Evolutionary conservation across 1,140 invertebrate species (phyloP).

Genomic region (Zaprionus kolodkinae): DNA sequence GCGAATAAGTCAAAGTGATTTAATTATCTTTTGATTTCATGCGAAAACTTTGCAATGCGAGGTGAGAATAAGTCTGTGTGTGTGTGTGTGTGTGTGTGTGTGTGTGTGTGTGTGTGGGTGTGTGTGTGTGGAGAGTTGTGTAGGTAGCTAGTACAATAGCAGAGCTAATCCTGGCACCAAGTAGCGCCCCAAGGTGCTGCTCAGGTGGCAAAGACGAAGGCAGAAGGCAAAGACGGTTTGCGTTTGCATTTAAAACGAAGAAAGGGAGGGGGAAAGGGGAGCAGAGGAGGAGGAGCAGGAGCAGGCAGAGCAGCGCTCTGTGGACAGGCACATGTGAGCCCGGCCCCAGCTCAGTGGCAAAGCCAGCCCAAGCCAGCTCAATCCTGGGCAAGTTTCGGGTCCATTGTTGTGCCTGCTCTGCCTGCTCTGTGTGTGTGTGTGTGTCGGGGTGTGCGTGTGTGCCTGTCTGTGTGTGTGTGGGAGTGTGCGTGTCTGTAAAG

Average conservation of each 20-base stretch:
- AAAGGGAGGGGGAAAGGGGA: neutral
- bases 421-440: neutral
- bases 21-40: slow-evolving; percentile 73
- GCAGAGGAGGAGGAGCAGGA: too few species aligned
- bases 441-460: neutral
- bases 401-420: slow-evolving; percentile 1
- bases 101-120: neutral
- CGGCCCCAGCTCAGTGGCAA: neutral
- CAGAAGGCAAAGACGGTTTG: slow-evolving; percentile 1
- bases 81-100: neutral
- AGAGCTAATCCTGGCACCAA: slow-evolving; percentile 40
- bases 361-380: neutral
- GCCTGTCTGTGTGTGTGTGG: neutral
- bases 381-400: neutral
- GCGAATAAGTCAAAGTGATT: slow-evolving; percentile 47
- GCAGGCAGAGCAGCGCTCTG: too few species aligned
- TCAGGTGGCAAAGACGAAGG: slow-evolving; percentile 11
- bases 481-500: slow-evolving; percentile 61
- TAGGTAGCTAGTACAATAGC: neutral
- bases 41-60: slow-evolving; percentile 56
- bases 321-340: slow-evolving; percentile 24
- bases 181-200: slow-evolving; percentile 7
- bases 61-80: neutral
- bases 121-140: neutral
- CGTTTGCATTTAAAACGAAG: slow-evolving; percentile 42